Conservation (phyloP, 2,888 invertebrate species). For the Fragum sueziense region DNA sequence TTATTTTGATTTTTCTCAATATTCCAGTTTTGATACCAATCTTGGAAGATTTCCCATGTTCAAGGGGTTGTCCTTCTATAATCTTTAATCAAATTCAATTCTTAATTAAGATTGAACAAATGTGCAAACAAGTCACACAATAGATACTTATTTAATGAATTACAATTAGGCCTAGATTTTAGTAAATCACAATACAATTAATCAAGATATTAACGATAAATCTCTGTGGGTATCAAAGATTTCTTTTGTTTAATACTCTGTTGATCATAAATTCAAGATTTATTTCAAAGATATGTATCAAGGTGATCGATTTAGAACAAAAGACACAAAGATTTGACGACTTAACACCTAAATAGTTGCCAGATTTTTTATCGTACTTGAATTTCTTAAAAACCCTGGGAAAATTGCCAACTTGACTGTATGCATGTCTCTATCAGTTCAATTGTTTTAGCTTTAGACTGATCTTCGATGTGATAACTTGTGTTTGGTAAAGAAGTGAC, state of each 20-base stretch:
- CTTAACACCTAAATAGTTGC: slow-evolving; percentile 2
- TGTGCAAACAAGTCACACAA: slow-evolving; percentile 21
- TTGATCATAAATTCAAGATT: slow-evolving; percentile 12
- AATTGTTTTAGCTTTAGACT: not conserved
- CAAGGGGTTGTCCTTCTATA: not conserved
- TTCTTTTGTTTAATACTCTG: not conserved
- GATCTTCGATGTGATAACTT: slow-evolving; percentile 1
- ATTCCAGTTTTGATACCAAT: too few relatives aligned
- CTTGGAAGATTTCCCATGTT: too few relatives aligned
- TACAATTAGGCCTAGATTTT: slow-evolving; percentile 10
- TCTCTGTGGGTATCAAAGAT: not conserved
- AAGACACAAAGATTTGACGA: not conserved
- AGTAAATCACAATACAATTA: slow-evolving; percentile 6
- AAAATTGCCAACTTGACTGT: slow-evolving; percentile 10
- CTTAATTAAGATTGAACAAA: slow-evolving; percentile 1
- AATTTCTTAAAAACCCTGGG: slow-evolving; percentile 17
- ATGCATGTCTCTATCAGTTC: slow-evolving; percentile 7
- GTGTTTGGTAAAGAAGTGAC: too few relatives aligned
- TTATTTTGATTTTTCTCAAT: too few relatives aligned
- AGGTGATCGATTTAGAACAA: slow-evolving; percentile 8
- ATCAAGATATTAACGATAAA: slow-evolving; percentile 18
- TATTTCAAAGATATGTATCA: not conserved
- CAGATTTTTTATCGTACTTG: slow-evolving; percentile 9
- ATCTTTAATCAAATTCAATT: slow-evolving; percentile 24
- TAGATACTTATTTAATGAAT: slow-evolving; percentile 11